phyloP scores from a whole-genome alignment of 2,888 invertebrate species.

The Clepsis dumicolana region DNA sequence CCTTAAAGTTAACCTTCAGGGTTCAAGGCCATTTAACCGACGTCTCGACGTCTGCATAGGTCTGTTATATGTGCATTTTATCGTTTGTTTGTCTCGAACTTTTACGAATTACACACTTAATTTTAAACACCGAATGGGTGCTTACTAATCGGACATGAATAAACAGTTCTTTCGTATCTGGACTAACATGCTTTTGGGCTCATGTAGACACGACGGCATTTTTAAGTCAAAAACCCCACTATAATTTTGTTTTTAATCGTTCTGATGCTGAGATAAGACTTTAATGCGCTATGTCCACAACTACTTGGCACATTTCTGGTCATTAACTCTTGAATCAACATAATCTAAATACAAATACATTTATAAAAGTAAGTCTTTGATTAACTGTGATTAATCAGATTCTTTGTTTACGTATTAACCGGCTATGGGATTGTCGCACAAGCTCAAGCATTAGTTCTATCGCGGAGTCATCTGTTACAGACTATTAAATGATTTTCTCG shows the following conservation, averaged over 20 bases:
- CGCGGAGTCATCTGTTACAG: too few relatives aligned
- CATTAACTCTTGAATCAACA: too few relatives aligned
- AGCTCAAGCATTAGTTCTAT: too few relatives aligned
- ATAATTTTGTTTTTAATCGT: too few relatives aligned
- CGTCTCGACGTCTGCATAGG: neutral
- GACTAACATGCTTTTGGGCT: neutral
- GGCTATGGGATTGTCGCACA: too few relatives aligned
- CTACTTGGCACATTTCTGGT: too few relatives aligned
- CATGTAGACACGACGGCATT: neutral
- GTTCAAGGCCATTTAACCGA: conserved; percentile 30
- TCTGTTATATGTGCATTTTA: conserved; percentile 1
- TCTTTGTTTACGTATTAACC: too few relatives aligned
- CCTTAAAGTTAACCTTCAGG: conserved; percentile 22
- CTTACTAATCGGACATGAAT: neutral
- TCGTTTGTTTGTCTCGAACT: conserved; percentile 1
- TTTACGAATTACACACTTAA: neutral
- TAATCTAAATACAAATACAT: too few relatives aligned
- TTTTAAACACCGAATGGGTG: neutral
- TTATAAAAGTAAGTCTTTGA: too few relatives aligned
- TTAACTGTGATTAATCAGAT: too few relatives aligned
- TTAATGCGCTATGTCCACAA: too few relatives aligned
- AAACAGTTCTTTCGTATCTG: neutral
- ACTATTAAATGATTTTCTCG: too few relatives aligned
- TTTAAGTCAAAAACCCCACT: neutral
- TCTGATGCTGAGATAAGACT: neutral